A percentile compares a stretch with the other conserved stretches of the same genome.
phyloP scores from a whole-genome alignment of 2,113 vertebrate genomes.

The Tachysurus fulvidraco region DNA sequence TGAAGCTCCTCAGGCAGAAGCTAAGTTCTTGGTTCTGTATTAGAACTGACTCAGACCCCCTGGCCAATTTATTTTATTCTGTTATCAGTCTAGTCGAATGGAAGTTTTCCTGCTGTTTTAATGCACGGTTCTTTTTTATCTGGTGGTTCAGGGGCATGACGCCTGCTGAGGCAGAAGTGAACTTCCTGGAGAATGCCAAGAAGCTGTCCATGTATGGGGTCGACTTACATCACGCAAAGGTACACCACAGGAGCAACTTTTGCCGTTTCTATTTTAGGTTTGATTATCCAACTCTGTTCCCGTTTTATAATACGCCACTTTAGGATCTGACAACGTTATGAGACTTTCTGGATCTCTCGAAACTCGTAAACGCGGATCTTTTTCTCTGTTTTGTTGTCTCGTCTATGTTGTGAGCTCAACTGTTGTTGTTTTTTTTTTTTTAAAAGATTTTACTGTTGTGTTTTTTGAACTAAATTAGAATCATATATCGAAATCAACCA shows the following conservation, averaged over 20 bases:
- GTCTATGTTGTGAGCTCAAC: neutral
- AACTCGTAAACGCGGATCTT: neutral
- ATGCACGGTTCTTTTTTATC: constrained; percentile 44
- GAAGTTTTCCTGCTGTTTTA: constrained; percentile 43
- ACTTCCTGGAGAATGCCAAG: constrained; percentile 98
- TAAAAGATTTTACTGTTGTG: neutral
- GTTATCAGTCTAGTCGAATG: neutral
- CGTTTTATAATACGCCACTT: neutral
- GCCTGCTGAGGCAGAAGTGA: constrained; percentile 95
- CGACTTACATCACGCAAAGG: constrained; percentile 97
- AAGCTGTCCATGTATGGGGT: constrained; percentile 99
- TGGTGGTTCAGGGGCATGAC: constrained; percentile 86
- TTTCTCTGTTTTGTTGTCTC: neutral
- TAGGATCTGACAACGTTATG: neutral
- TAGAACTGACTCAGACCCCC: constrained; percentile 11
- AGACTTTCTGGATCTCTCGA: neutral
- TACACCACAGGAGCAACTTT: constrained; percentile 57
- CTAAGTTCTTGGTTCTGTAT: neutral
- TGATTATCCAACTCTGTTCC: neutral
- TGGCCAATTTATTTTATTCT: neutral
- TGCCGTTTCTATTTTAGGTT: neutral
- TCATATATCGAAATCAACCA: too few species aligned
- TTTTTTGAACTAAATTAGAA: neutral
- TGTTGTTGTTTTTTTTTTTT: too few species aligned
- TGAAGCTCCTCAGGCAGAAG: constrained; percentile 6